Evolutionary conservation across 2,113 vertebrate species (phyloP), one percentile per base, ranked within the genome.

Genomic region (Andinoacara biseriatus): DNA sequence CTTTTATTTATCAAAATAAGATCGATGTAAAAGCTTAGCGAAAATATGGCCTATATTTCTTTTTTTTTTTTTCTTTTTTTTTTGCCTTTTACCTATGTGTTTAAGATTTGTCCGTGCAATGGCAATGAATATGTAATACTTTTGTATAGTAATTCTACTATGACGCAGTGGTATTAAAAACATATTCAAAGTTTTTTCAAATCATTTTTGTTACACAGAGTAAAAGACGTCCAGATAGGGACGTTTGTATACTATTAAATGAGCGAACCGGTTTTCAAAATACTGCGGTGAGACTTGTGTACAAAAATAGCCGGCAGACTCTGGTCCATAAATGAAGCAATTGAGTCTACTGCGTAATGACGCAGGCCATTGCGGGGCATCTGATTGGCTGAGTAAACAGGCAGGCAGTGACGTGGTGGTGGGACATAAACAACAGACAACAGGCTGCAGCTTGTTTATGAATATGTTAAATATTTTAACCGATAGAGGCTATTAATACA

Each of bases 361-460:
- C 86, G 80, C 14, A 10, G 18, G 2, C 22, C 11, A 54, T 1
- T 6, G 11, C 58, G 69, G 5, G 17, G 56, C 31, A 49, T 3
- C 1, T 10, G 80, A 92, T 94, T 93, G 90, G 93, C 78, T 91
- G 49, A 84, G 17, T 22, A 2, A 46, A 58, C 24, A 62, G n/a
- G 1, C 63, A 38, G 60, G 76, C 18, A 52, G 65, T 20, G 11
- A 43, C 18, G 59, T 7, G 20, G 3, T 10, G 49, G 18, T 13
- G 5, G 56, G 1, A 67, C 35, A 22, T 62, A 83, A 90, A 93
- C 85, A 90, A 81, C 31, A 72, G 49, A 49, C 17, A 72, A 49
- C 11, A 18, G 67, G 24, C 33, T 3, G 76, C 38, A 1, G 5
- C n/a, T 3, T 38, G 35, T 38, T 38, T 9, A 2, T 13, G 15